Percentiles rank a stretch among this genome's conserved stretches.
These are phyloP conservation scores for Nomada goodeniana DNA, from an alignment of 2,888 invertebrate species.

Conservation along the genomic window DNA sequence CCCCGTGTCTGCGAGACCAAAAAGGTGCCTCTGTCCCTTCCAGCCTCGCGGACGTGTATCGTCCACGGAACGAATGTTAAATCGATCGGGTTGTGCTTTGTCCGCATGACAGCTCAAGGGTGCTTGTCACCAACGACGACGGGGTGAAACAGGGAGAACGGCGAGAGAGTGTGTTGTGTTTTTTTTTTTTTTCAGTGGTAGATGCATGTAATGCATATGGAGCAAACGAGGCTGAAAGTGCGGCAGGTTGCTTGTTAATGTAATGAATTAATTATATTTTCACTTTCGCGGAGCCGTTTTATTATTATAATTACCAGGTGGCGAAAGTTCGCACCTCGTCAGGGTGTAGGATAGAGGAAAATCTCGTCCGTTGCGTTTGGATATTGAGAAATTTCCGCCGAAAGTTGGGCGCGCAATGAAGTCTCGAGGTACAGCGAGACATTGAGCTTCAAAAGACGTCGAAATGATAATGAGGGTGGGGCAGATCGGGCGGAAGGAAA, in stretches of 20 bases:
- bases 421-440: neutral
- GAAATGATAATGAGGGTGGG: neutral
- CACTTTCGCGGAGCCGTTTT: no score
- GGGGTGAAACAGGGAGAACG: neutral
- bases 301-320: no score
- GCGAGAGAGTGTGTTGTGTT: no score
- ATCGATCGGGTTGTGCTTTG: conserved; percentile 70
- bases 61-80: conserved; percentile 59
- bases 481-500: neutral
- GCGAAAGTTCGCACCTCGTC: no score
- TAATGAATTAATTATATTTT: no score
- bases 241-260: no score
- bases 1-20: conserved; percentile 50
- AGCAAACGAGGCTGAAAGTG: no score
- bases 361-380: no score
- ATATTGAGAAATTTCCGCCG: no score
- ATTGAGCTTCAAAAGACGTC: neutral
- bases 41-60: conserved; percentile 44
- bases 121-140: neutral
- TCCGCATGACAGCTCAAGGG: conserved; percentile 54
- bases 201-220: no score
- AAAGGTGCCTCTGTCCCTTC: conserved; percentile 60
- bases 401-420: no score
- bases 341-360: no score
- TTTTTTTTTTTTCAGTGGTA: neutral